Percentiles rank a stretch among this genome's conserved stretches.
Evolutionary conservation across 2,113 vertebrate species (phyloP).

Genomic region (Odobenus rosmarus): DNA sequence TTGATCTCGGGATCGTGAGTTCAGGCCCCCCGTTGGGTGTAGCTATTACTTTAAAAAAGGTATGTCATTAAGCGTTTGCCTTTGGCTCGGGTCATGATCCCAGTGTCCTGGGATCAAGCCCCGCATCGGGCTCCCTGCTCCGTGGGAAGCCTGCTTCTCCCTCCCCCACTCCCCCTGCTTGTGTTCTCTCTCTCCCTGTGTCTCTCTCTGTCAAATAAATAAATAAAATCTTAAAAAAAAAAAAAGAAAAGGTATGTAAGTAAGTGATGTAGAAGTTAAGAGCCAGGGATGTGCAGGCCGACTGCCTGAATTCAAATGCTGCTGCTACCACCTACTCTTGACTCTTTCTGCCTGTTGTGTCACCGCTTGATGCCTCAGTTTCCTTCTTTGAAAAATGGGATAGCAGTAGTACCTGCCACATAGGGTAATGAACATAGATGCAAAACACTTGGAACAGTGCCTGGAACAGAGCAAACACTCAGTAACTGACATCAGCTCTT

Average conservation of each 20-base stretch:
- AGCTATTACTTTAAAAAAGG: background rate
- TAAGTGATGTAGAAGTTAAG: background rate
- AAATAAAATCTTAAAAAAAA: too few species aligned
- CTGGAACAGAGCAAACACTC: background rate
- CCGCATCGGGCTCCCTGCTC: too few species aligned
- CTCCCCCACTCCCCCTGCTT: too few species aligned
- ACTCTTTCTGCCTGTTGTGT: background rate
- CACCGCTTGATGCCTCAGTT: background rate
- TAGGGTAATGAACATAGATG: rapidly evolving
- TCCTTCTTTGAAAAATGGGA: background rate
- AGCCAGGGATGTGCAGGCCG: background rate
- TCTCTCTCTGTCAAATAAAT: too few species aligned
- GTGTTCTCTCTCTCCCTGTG: too few species aligned
- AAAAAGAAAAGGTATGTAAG: background rate
- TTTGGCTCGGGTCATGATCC: too few species aligned
- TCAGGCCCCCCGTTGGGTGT: background rate
- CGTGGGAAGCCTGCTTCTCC: too few species aligned
- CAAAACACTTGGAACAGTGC: background rate
- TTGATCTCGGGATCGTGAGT: background rate
- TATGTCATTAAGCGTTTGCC: too few species aligned
- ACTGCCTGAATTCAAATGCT: background rate
- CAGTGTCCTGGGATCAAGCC: too few species aligned
- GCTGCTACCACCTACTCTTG: background rate
- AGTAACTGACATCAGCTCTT: rapidly evolving
- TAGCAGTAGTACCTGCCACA: background rate